Evolutionary conservation across 1,140 invertebrate genomes (phyloP), one percentile per base, ranked within the genome.

Genomic region (Drosophila lini): DNA sequence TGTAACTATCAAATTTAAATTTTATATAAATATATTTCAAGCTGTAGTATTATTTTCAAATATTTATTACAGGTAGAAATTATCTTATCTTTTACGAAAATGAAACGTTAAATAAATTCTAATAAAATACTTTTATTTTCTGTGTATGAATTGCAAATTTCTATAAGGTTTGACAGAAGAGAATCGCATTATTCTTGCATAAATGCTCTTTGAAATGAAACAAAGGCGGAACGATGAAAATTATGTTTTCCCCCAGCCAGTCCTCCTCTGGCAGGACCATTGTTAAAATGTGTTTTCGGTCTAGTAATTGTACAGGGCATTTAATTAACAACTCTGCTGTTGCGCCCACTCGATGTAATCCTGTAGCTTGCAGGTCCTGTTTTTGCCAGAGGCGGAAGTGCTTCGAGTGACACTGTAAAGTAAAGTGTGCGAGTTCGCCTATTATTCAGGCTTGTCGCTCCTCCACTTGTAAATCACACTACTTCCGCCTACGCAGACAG

Each of bases 381-480:
- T 59, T 34, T 36, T 36, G 50, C 32, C 70, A 10, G 31, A 32
- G 52, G 64, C 73, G 73, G 74, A 76, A 60, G 73, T 68, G 48
- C 62, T 76, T 32, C 13, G 19, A 76, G 40, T 44, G 74, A 67
- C 74, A 76, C 61, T 75, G 61, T 67, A 76, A 76, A 76, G 53
- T 62, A 53, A 36, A 53, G 55, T 48, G 58, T 38, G 34, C 45
- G 40, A 52, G 45, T 19, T 65, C 61, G 74, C 78, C 80, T 76
- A 84, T 84, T 84, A 84, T 84, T 70, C 73, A 70, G 78, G 78
- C 58, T 55, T 42, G 70, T 55, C 68, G 56, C 55, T 63, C 31
- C 42, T 60, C 64, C 77, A 61, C 83, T 80, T 80, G 83, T 86
- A 88, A 86, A 88, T 86, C 83, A 83, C 83, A 86, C 83, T 88